phyloP scores from a whole-genome alignment of 2,888 invertebrate genomes.

The Tetrapedia diversipes region DNA sequence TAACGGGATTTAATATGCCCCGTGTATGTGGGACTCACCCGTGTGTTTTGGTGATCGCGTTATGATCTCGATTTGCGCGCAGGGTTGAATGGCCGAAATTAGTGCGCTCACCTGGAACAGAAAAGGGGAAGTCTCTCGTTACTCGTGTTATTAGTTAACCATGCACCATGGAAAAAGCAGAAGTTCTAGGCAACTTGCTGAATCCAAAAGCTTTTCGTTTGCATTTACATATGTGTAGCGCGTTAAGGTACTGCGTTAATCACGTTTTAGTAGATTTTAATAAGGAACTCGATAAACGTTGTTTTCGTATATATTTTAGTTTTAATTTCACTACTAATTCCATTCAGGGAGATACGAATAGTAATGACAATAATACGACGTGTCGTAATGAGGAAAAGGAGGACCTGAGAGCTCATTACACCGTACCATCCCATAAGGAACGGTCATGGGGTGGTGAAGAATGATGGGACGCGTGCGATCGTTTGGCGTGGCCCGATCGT shows the following conservation, averaged over 20 bases:
- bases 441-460: constrained; percentile 50
- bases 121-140: constrained; percentile 11
- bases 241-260: too few relatives aligned
- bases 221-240: too few relatives aligned
- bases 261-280: too few relatives aligned
- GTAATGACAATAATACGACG: constrained; percentile 55
- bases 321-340: too few relatives aligned
- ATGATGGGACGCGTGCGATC: constrained; percentile 50
- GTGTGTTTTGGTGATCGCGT: constrained; percentile 17
- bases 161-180: too few relatives aligned
- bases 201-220: too few relatives aligned
- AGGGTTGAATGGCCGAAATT: constrained; percentile 1
- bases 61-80: neutral
- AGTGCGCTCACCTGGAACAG: constrained; percentile 60
- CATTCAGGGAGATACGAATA: too few relatives aligned
- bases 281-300: too few relatives aligned
- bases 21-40: constrained; percentile 44
- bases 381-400: constrained; percentile 72
- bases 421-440: constrained; percentile 61
- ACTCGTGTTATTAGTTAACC: constrained; percentile 9
- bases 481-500: constrained; percentile 56
- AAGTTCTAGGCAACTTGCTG: too few relatives aligned
- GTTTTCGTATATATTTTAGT: too few relatives aligned
- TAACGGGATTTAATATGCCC: constrained; percentile 39
- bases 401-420: constrained; percentile 69